Conservation (phyloP, 2,797 vertebrate species). For the Diglossa cyanea region DNA sequence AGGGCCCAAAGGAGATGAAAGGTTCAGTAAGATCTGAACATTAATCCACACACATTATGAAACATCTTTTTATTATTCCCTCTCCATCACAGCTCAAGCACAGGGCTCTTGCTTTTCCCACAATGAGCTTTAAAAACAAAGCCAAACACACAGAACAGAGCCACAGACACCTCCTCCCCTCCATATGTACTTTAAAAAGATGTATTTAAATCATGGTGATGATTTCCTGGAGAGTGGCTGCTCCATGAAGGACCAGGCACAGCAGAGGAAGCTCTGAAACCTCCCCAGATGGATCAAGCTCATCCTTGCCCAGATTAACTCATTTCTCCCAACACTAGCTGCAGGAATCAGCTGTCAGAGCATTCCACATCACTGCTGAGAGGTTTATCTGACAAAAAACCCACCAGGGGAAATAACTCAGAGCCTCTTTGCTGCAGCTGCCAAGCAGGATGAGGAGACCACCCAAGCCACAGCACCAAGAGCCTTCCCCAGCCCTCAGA, state of each 20-base stretch:
- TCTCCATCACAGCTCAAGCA: not conserved
- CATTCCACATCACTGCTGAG: not conserved
- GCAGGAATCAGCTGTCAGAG: slow-evolving; percentile 21
- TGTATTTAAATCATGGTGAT: not conserved
- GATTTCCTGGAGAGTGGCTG: not conserved
- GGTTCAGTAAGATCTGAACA: not conserved
- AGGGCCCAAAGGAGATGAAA: not conserved
- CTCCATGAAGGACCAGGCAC: not conserved
- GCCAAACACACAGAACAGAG: not conserved
- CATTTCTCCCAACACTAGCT: not conserved
- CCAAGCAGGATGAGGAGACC: slow-evolving; percentile 13
- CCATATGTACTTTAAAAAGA: not conserved
- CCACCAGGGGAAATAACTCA: not conserved
- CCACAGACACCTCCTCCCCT: not conserved
- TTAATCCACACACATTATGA: not conserved
- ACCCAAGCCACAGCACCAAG: slow-evolving; percentile 22
- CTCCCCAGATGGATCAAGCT: not conserved
- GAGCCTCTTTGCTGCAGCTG: slow-evolving; percentile 21
- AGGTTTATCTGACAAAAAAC: slow-evolving; percentile 30
- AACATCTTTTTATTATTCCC: not conserved
- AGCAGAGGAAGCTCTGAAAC: not conserved
- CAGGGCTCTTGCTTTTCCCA: not conserved
- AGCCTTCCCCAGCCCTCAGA: not conserved
- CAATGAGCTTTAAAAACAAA: not conserved
- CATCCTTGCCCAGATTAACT: not conserved